Base-by-base conservation (phyloP, 2,888 invertebrate species). In the Drosophila vallismaia region DNA sequence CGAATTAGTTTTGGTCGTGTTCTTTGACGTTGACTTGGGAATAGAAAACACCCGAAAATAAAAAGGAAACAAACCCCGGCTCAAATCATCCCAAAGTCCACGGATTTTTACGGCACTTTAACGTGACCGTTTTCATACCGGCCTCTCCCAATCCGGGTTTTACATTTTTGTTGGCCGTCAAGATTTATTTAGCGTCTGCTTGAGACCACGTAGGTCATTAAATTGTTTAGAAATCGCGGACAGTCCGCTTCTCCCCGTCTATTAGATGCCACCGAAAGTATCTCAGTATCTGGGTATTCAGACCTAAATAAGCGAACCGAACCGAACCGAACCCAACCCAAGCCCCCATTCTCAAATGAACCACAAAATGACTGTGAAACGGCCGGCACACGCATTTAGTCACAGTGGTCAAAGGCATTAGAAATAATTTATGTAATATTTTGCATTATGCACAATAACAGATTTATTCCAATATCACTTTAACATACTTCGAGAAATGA, bases 161-260 rank as follows among this genome's bases (percentile, higher is more conserved):
- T 38, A 45, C 49, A 60, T 70, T 71, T 53, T 74, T 76, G 71
- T 50, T 53, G 56, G 62, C 45, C 42, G 49, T 36, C 53, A 81
- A 82, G 82, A 82, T 82, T 82, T 87, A 82, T 82, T 81, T 82
- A 69, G 76, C 81, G 82, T 75, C 76, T 87, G 79, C 58, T 71
- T 58, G 72, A 72, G 75, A 87, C 85, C 87, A 87, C 82, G 82
- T 82, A 87, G 87, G 82, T 82, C 82, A 82, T 82, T 82, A 82
- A 87, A 82, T 76, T 74, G 82, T 74, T 87, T 85, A 86, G 87
- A 85, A 82, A 87, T 86, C 85, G 85, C 82, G 79, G 79, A 73
- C 75, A 80, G 74, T 56, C 68, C 58, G 59, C 24, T 19, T 26
- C 29, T 31, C 48, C 36, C 46, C 36, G 42, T 48, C 56, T 54